Conservation (phyloP, 2,888 invertebrate genomes). For the Belgica antarctica region DNA sequence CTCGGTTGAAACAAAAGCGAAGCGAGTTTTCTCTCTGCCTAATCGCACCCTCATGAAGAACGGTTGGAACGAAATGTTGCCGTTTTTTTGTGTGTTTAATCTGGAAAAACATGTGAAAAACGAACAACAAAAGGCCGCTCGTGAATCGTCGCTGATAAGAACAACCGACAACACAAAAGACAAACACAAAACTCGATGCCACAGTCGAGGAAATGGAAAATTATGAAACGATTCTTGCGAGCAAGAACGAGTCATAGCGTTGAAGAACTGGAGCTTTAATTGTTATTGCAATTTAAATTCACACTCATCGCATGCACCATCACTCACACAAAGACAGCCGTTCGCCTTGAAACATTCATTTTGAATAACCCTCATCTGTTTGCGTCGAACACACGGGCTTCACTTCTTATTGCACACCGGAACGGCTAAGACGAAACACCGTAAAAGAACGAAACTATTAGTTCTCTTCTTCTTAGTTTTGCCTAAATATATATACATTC, state of each 20-base stretch:
- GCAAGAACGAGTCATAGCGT: too few relatives aligned
- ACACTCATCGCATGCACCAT: too few relatives aligned
- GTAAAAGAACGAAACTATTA: too few relatives aligned
- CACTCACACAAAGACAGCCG: background rate
- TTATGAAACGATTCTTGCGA: background rate
- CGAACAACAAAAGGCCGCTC: slow-evolving; percentile 4
- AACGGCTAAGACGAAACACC: slow-evolving; percentile 2
- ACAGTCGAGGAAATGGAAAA: background rate
- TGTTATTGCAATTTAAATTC: background rate
- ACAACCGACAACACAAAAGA: background rate
- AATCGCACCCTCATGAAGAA: slow-evolving; percentile 9
- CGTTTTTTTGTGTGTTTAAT: background rate
- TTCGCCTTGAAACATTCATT: background rate
- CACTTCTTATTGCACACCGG: slow-evolving; percentile 4
- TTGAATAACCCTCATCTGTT: slow-evolving; percentile 20
- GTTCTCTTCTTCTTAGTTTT: background rate
- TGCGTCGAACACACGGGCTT: slow-evolving; percentile 11
- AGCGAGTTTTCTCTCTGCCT: background rate
- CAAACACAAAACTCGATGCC: too few relatives aligned
- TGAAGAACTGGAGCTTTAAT: background rate
- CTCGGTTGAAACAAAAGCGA: background rate
- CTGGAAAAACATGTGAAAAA: slow-evolving; percentile 9
- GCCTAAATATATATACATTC: slow-evolving; percentile 1
- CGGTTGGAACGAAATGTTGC: background rate
- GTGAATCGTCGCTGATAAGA: slow-evolving; percentile 1